Evolutionary conservation across 2,113 vertebrate species (phyloP).

Genomic region (Porphyrio hochstetteri): DNA sequence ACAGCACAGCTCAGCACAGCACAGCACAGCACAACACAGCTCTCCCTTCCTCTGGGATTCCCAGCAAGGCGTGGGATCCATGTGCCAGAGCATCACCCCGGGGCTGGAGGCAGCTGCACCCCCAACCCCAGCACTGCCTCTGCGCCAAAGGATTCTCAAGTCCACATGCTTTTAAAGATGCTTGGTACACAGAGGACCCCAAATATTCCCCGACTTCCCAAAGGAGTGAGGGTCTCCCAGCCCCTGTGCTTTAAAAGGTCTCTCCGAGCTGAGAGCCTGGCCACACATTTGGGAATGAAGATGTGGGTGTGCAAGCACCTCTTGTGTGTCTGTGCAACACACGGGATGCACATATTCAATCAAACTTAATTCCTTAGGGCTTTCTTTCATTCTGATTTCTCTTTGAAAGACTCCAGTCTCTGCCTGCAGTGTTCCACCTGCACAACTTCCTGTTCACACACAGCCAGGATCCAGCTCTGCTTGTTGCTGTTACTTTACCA

Average conservation of each 20-base stretch:
- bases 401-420: not conserved
- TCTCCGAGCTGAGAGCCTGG: not conserved
- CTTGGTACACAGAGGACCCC: accelerated
- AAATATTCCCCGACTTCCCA: accelerated
- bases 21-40: not conserved
- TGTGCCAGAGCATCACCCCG: accelerated
- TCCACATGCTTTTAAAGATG: accelerated
- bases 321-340: not conserved
- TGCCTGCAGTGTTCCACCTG: accelerated
- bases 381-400: not conserved
- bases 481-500: not conserved
- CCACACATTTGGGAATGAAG: accelerated
- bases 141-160: accelerated
- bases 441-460: not conserved
- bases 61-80: accelerated
- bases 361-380: not conserved
- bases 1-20: not conserved
- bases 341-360: accelerated
- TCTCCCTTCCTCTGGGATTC: not conserved
- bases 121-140: accelerated
- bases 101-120: not conserved
- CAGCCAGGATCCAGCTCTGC: not conserved
- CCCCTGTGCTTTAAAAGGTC: accelerated
- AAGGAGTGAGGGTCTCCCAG: accelerated
- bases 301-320: accelerated